phyloP scores from a whole-genome alignment of 2,113 vertebrate genomes.

The Spermophilus dauricus region DNA sequence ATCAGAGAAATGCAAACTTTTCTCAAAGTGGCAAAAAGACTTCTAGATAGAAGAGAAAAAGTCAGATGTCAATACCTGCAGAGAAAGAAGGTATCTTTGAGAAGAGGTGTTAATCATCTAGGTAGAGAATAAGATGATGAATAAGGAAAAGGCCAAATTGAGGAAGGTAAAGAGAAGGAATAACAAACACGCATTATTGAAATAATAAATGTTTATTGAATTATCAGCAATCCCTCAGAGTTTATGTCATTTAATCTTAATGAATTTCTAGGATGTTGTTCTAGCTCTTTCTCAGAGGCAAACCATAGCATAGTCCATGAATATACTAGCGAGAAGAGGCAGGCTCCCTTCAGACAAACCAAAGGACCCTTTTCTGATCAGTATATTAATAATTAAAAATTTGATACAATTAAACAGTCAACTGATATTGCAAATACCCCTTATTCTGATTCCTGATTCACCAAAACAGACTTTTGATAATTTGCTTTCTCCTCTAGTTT shows the following conservation, averaged over 20 bases:
- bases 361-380: background rate
- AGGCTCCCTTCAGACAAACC: background rate
- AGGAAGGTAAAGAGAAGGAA: background rate
- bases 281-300: background rate
- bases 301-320: background rate
- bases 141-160: background rate
- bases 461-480: background rate
- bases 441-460: constrained; percentile 10
- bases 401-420: background rate
- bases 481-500: background rate
- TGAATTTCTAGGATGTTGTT: background rate
- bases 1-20: background rate
- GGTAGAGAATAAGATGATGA: background rate
- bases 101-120: background rate
- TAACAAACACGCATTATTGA: background rate
- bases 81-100: background rate
- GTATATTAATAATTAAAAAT: background rate
- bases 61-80: background rate
- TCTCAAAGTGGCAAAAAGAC: background rate
- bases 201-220: background rate
- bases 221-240: background rate
- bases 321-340: background rate
- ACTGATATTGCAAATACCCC: background rate
- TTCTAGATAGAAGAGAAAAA: constrained; percentile 21
- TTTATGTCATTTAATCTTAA: background rate